Conservation (phyloP, 2,113 vertebrate species). For the Brevimyrus niger region DNA sequence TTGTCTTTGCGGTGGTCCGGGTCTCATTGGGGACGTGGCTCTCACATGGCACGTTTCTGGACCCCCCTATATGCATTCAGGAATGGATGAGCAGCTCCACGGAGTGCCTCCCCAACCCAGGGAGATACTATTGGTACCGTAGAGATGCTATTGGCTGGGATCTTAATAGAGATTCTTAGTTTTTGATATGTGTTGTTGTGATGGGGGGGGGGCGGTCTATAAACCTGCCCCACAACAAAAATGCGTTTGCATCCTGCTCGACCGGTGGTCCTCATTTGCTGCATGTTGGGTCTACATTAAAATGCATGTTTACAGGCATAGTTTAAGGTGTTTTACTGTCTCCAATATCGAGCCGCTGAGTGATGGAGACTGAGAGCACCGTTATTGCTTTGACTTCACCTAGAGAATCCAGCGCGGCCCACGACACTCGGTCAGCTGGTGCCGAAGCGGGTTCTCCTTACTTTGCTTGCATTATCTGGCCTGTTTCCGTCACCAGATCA, state of each 20-base stretch:
- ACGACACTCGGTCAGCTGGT: neutral
- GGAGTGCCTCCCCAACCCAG: neutral
- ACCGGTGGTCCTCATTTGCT: neutral
- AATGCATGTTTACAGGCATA: neutral
- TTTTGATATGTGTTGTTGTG: neutral
- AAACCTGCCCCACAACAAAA: neutral
- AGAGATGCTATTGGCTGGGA: neutral
- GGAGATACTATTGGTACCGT: too few species aligned
- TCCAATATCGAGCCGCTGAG: neutral
- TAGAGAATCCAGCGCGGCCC: neutral
- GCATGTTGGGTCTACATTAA: neutral
- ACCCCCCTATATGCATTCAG: neutral
- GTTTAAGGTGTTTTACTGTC: neutral
- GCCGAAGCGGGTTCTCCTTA: neutral
- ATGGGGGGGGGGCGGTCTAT: neutral
- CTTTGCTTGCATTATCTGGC: neutral
- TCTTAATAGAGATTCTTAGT: neutral
- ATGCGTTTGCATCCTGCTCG: neutral
- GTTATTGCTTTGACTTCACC: neutral
- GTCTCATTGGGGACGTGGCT: neutral
- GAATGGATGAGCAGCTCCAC: neutral
- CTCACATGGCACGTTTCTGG: neutral
- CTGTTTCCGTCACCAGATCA: neutral
- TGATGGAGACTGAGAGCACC: neutral
- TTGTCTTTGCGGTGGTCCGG: neutral